A percentile compares a stretch with the other conserved stretches of the same genome.
These are phyloP conservation scores for Lagopus muta DNA, from an alignment of 2,113 vertebrate genomes.

Conservation along the genomic window DNA sequence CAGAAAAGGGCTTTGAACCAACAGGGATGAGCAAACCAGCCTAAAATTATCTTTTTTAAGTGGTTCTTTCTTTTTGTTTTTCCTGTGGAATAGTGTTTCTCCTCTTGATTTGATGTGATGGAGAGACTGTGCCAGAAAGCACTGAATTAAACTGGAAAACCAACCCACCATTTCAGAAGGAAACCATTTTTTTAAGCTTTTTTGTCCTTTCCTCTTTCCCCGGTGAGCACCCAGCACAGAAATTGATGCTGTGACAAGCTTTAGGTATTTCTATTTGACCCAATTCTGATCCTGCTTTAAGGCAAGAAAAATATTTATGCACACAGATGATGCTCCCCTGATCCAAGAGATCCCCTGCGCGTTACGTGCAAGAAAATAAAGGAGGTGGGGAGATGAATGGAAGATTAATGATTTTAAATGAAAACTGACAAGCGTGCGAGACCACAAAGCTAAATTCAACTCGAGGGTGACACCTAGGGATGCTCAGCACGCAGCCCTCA, in stretches of 20 bases:
- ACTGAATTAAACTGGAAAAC: not conserved
- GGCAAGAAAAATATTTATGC: not conserved
- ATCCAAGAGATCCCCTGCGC: not conserved
- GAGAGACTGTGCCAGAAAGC: not conserved
- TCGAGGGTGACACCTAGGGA: conserved; percentile 72
- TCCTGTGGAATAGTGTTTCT: accelerated
- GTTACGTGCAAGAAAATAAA: not conserved
- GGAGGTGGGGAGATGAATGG: accelerated
- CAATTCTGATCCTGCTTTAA: conserved; percentile 10
- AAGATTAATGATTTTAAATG: not conserved
- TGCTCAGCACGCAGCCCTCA: accelerated
- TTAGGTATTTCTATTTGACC: not conserved
- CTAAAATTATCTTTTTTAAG: not conserved
- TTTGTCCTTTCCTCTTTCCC: not conserved
- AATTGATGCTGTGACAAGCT: not conserved
- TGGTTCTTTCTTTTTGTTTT: not conserved
- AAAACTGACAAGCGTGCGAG: not conserved
- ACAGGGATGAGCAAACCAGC: accelerated
- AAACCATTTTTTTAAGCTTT: not conserved
- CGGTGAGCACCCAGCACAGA: not conserved
- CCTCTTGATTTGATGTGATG: not conserved
- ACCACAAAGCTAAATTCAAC: not conserved
- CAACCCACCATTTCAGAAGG: not conserved
- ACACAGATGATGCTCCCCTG: not conserved
- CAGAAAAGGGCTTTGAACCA: not conserved